Evolutionary conservation across 2,888 invertebrate genomes (phyloP), one percentile per base, ranked within the genome.

Genomic region (Hermaeophaga mercurialis): DNA sequence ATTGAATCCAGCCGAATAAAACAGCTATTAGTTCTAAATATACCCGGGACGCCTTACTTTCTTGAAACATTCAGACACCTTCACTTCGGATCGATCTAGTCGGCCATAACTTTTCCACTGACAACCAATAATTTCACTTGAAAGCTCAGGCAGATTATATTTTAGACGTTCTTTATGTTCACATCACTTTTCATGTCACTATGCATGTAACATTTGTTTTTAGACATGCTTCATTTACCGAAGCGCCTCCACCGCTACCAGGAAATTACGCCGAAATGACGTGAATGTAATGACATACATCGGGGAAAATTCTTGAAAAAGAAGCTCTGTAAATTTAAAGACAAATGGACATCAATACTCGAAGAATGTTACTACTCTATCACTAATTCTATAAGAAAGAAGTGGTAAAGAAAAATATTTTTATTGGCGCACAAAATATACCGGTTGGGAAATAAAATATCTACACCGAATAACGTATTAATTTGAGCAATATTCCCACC

Each of bases 101-200:
- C 26, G 49, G 57, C 38, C 36, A 56, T 59, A 62, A 52, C 52
- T 62, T 57, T 22, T 54, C 56, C 8, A 54, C 59, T 53, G 59
- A 59, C 54, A 61, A 54, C 59, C 57, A 53, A 59, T 62, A 62
- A 59, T 59, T 62, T 59, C 43, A 52, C 52, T 55, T 31, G 62
- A 62, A 61, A 59, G 57, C 52, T 54, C 43, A 39, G 50, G 52
- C 46, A 57, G 50, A 60, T 57, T 56, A 59, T 62, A 58, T 62
- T 62, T 55, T 50, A 60, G 59, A 60, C 54, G 57, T 59, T 58
- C 62, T 62, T 62, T 56, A 60, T 58, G 60, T 47, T 50, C 56
- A 26, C 62, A 52, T 62, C 60, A 60, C 54, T 62, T 59, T 59
- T 56, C 61, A 61, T 50, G 56, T 61, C 56, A 56, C 38, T 54